Evolutionary conservation across 2,797 vertebrate genomes (phyloP), one percentile per base, ranked within the genome.

Genomic region (Sebastes baramenuke): DNA sequence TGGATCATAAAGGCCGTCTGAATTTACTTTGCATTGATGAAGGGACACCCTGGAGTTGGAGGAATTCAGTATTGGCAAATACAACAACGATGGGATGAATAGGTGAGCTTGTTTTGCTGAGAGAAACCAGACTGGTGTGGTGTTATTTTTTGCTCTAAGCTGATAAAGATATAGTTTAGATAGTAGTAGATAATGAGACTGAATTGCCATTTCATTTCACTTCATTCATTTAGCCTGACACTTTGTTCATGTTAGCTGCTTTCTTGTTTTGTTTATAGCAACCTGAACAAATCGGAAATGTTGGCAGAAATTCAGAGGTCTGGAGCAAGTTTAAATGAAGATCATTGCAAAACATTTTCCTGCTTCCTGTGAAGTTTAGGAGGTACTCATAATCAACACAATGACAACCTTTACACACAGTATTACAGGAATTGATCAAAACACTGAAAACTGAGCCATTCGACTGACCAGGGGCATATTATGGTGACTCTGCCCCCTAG

Each of bases 401-500:
- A 25, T 16, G 32, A n/a, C 3, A 8, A 25, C 25, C 10, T 67
- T 72, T 34, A 67, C 27, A 67, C 9, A 56, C 3, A 55, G 30
- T 32, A 62, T 67, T 58, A 74, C 13, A 81, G 66, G 6, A 64
- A 55, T 4, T 22, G 13, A 42, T 60, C 72, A 64, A 66, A 30
- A 5, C 58, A 52, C 12, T 70, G 24, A 78, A 60, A 75, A 30
- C 25, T 10, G 32, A 55, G n/a, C 42, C 69, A 56, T 75, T 80
- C 36, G 62, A 75, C 74, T 67, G 36, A 61, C 58, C 16, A 56
- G 60, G 61, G 75, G 78, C 83, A 83, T 67, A 66, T 68, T 38
- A 34, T 66, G 70, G 80, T 18, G 72, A 59, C 61, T 75, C 58
- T 75, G 64, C 64, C 72, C 61, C 42, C 4, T 29, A 18, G 67